Evolutionary conservation across 2,888 invertebrate genomes (phyloP).

Genomic region (Tetragnatha montana): DNA sequence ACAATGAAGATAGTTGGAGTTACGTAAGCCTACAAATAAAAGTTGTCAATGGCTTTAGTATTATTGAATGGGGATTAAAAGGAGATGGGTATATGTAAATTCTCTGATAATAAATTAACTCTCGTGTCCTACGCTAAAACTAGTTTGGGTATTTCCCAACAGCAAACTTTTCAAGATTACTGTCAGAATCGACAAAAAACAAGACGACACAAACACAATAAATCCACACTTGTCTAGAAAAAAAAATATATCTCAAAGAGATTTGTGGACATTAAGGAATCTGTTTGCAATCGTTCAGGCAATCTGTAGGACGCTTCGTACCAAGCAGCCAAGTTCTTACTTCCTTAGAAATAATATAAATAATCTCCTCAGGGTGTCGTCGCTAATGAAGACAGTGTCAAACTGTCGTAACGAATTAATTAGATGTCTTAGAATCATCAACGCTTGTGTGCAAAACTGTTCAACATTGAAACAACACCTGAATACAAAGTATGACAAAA

Average conservation of each 20-base stretch:
- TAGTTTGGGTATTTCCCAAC: not conserved
- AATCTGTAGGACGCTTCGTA: not conserved
- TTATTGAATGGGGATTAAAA: too few species aligned
- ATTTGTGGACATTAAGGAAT: not conserved
- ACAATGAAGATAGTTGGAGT: too few species aligned
- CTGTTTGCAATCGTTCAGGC: conserved; percentile 4
- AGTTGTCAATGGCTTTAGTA: too few species aligned
- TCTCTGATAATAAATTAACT: too few species aligned
- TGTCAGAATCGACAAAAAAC: conserved; percentile 26
- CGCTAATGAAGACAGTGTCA: conserved; percentile 19
- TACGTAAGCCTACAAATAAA: too few species aligned
- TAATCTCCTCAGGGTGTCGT: conserved; percentile 24
- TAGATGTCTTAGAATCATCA: conserved; percentile 18
- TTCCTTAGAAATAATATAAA: conserved; percentile 2
- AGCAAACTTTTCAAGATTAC: conserved; percentile 20
- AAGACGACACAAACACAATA: conserved; percentile 6
- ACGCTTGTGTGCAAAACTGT: not conserved
- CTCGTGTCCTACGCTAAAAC: too few species aligned
- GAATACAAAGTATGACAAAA: conserved; percentile 16
- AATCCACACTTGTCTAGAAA: not conserved
- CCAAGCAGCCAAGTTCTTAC: not conserved
- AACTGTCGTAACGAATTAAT: conserved; percentile 29
- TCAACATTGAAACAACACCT: not conserved
- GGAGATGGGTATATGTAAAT: too few species aligned
- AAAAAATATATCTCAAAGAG: not conserved